Base-by-base conservation (phyloP, 1,140 invertebrate species). In the Drosophila santomea region DNA sequence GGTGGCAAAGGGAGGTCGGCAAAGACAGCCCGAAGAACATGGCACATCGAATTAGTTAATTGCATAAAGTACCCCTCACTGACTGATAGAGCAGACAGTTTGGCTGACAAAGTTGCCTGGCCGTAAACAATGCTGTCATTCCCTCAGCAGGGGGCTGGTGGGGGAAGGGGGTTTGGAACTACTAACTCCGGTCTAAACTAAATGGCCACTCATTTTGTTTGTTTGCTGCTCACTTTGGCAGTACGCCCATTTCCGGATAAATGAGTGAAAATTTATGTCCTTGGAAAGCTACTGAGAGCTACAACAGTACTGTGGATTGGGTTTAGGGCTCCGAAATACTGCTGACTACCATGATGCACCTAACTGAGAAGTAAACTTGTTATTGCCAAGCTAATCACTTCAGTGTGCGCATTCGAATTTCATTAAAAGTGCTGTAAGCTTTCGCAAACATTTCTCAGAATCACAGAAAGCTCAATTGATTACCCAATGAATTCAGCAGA, bases 1-100 rank as follows among this genome's bases (percentile, higher is more conserved):
- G 28, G 20, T 28, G 11, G 51, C 11, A 4, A 14, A 51, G 32
- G 11, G 38, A 36, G 36, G 12, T 43, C 32, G 23, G 43, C 15
- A 39, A 48, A 48, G 17, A 39, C 11, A 39, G 38, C 45, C n/a
- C 32, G 44, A 84, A 80, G 69, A 77, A 85, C 66, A 67, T 58
- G 48, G 74, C 60, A 74, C 74, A 72, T 72, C 57, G 78, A 79
- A 86, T 86, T 86, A 86, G 83, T 86, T 86, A 86, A 86, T 86
- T 86, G 83, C 75, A 88, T 82, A 78, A 82, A 75, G 59, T 56
- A 73, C 61, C 56, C 64, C 63, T 66, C 44, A 41, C 48, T 36
- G 47, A 50, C 73, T 72, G 67, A 72, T 77, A 66, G 79, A 73
- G 47, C 66, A 39, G 67, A 25, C 73, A 59, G 62, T 47, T 80